Evolutionary conservation across 92 coral and sea anemone species (phyloP).

Genomic region (Porites rus): DNA sequence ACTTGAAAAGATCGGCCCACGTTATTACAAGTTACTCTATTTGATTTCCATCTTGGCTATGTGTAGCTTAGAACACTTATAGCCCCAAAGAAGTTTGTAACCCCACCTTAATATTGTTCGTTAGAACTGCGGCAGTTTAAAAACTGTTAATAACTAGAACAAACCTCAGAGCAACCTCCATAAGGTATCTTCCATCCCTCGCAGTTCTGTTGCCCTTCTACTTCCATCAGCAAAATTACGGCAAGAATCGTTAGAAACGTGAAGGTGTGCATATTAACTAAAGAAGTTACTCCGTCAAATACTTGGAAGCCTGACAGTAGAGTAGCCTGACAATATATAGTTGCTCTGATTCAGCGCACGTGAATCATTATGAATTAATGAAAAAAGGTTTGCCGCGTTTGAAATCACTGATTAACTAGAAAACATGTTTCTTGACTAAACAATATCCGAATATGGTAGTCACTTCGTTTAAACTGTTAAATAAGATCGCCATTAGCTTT

Average conservation of each 20-base stretch:
- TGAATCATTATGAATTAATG: background rate
- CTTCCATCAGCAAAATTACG: background rate
- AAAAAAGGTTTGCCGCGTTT: background rate
- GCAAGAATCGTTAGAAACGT: background rate
- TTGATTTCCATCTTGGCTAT: no score
- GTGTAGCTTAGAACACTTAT: no score
- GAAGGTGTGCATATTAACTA: background rate
- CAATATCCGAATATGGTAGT: background rate
- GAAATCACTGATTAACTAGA: no score
- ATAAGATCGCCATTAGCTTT: background rate
- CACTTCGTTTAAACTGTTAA: background rate
- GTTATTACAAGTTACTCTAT: no score
- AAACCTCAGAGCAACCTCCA: background rate
- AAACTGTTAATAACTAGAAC: background rate
- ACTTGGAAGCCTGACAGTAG: background rate
- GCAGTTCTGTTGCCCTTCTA: background rate
- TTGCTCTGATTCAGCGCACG: background rate
- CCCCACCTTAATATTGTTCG: no score
- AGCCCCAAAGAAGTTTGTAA: no score
- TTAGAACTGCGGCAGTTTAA: no score
- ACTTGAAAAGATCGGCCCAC: no score
- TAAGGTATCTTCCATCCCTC: background rate
- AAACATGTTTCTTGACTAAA: no score
- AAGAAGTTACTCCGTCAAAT: no score
- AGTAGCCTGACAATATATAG: background rate